A percentile compares a stretch with the other conserved stretches of the same genome.
phyloP scores from a whole-genome alignment of 2,113 vertebrate species.

The Reinhardtius hippoglossoides region DNA sequence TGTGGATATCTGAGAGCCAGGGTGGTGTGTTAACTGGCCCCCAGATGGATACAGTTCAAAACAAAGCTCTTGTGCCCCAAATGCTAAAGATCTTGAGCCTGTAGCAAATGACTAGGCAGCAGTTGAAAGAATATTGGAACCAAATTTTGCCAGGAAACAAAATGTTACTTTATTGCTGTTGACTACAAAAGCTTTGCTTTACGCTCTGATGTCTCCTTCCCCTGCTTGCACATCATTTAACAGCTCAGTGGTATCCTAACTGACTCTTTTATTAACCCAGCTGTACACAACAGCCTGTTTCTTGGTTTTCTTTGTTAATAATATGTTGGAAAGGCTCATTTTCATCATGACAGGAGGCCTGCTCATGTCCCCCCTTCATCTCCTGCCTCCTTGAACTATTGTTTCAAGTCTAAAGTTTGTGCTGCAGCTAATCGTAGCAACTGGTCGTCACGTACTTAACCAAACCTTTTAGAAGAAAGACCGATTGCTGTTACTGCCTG shows the following conservation, averaged over 20 bases:
- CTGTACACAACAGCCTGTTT: background rate
- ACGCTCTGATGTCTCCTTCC: background rate
- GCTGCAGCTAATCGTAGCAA: conserved; percentile 48
- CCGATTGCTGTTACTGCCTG: conserved; percentile 50
- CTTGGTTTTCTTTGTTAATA: background rate
- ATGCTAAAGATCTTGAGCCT: background rate
- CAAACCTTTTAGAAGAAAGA: conserved; percentile 41
- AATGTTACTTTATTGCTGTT: background rate
- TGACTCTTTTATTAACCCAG: conserved; percentile 2
- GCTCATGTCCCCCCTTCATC: background rate
- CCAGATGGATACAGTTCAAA: background rate
- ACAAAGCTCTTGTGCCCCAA: conserved; percentile 3
- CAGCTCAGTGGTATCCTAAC: background rate
- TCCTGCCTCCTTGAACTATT: conserved; percentile 27
- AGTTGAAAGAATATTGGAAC: background rate
- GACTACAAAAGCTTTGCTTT: background rate
- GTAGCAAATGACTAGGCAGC: background rate
- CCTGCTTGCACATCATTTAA: background rate
- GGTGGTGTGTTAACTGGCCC: background rate
- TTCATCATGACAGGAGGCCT: conserved; percentile 10
- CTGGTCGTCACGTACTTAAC: conserved; percentile 41
- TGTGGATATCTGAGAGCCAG: background rate
- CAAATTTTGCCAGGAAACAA: background rate
- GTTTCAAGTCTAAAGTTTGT: conserved; percentile 30
- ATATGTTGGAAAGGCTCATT: conserved; percentile 2